phyloP scores from a whole-genome alignment of 2,888 invertebrate genomes.

The Harpalus rubripes region DNA sequence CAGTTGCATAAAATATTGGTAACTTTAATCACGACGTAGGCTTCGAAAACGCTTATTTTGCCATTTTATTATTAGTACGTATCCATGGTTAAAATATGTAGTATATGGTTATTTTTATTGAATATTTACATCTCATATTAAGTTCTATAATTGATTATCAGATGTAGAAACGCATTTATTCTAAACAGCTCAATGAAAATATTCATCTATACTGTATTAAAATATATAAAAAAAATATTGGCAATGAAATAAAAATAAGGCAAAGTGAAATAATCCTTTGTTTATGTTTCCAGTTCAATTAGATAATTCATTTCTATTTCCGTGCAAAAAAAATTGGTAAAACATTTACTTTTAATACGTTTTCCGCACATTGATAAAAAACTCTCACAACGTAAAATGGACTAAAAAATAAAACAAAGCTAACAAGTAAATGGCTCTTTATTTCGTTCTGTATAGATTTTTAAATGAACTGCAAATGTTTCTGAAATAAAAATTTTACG shows the following conservation, averaged over 20 bases:
- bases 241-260: background rate
- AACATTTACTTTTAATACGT: slow-evolving; percentile 1
- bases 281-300: background rate
- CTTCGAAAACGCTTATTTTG: no score
- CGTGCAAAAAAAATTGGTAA: background rate
- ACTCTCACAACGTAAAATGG: background rate
- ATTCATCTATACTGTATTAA: background rate
- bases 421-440: slow-evolving; percentile 6
- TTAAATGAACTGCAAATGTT: slow-evolving; percentile 30
- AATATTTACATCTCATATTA: no score
- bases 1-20: no score
- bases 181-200: no score
- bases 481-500: slow-evolving; percentile 32
- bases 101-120: no score
- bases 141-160: no score
- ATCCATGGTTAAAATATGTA: no score
- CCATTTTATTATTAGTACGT: no score
- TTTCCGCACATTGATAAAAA: background rate
- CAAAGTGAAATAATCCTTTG: background rate
- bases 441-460: slow-evolving; percentile 11
- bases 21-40: no score
- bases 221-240: background rate
- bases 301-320: background rate
- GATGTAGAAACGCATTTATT: no score
- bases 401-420: background rate